Percentiles rank a stretch among this genome's conserved stretches.
phyloP scores from a whole-genome alignment of 2,113 vertebrate genomes.

The Rutilus rutilus region DNA sequence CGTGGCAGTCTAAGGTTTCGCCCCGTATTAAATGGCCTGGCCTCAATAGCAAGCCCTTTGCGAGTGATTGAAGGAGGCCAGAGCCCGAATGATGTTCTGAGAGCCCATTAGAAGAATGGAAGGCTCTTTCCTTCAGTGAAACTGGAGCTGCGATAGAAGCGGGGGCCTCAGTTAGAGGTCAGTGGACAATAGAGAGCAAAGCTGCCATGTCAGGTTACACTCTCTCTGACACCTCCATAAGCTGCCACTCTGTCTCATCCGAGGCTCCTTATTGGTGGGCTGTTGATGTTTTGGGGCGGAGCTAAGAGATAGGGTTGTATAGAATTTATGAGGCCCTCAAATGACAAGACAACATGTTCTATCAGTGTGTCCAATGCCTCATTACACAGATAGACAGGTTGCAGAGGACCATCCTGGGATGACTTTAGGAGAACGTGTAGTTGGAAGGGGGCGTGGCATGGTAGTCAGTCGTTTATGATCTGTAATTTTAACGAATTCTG shows the following conservation, averaged over 20 bases:
- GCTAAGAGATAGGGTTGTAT: slow-evolving; percentile 3
- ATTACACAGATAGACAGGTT: slow-evolving; percentile 44
- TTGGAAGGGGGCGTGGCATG: neutral
- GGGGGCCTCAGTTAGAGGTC: slow-evolving; percentile 64
- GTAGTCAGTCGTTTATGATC: neutral
- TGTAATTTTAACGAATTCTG: neutral
- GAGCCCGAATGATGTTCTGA: slow-evolving; percentile 64
- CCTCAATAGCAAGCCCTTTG: slow-evolving; percentile 70
- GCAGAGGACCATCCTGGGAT: neutral
- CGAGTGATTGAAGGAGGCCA: slow-evolving; percentile 72
- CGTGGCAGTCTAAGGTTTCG: slow-evolving; percentile 75
- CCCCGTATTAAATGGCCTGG: slow-evolving; percentile 73
- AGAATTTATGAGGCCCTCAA: slow-evolving; percentile 23
- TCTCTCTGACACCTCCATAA: slow-evolving; percentile 34
- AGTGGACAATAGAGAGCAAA: slow-evolving; percentile 47
- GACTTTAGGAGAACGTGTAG: neutral
- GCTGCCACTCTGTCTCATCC: neutral
- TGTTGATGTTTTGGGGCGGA: slow-evolving; percentile 38
- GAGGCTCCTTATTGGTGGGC: slow-evolving; percentile 44
- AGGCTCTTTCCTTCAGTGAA: slow-evolving; percentile 72
- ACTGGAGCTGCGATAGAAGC: slow-evolving; percentile 63
- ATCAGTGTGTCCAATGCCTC: slow-evolving; percentile 1
- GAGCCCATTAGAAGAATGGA: slow-evolving; percentile 71
- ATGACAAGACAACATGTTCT: slow-evolving; percentile 39
- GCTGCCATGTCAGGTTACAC: slow-evolving; percentile 52